Base-by-base conservation (phyloP, 1,140 invertebrate species). In the Odontomachus brunneus region DNA sequence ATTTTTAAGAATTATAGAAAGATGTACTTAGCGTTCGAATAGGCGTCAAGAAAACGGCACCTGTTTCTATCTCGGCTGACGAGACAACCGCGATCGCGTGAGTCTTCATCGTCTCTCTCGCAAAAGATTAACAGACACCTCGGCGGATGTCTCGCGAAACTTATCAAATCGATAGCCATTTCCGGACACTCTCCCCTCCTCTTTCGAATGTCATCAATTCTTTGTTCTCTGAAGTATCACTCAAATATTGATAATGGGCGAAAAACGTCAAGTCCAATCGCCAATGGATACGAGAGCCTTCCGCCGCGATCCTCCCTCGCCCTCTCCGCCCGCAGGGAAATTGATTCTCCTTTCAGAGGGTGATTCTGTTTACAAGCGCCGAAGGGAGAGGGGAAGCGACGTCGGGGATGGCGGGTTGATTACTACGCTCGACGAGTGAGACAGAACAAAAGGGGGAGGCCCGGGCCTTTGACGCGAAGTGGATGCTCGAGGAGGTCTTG, bases 311-410 rank as follows among this genome's bases (percentile, higher is more conserved):
- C 49, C 73, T 66, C 38, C 3, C 38, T 44, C 38, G 4, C 38
- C 75, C 59, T 86, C 65, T 63, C 81, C 60, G 49, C 69, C 53
- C 48, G 62, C 55, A 24, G 62, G 84, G 82, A 88, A 91, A 92
- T 91, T 91, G 88, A 92, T 90, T 90, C 85, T 89, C 91, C 88
- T 89, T 87, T 86, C 84, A 67, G 65, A 87, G 91, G 85, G 91
- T 81, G 73, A 87, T 71, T 89, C 72, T 87, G 80, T 84, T 87
- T 89, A 82, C 72, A 89, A 85, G 85, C 48, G 51, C 26, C 67
- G 51, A 48, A 49, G 33, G 5, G 49, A 33, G 38, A 38, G 24
- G 38, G 12, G 57, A 49, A 22, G 38, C 14, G 44, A 55, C 53
- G 80, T 73, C 49, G 84, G 57, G 57, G 81, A 88, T 51, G 76